Evolutionary conservation across 2,113 vertebrate species (phyloP).

Genomic region (Tonatia bakeri): DNA sequence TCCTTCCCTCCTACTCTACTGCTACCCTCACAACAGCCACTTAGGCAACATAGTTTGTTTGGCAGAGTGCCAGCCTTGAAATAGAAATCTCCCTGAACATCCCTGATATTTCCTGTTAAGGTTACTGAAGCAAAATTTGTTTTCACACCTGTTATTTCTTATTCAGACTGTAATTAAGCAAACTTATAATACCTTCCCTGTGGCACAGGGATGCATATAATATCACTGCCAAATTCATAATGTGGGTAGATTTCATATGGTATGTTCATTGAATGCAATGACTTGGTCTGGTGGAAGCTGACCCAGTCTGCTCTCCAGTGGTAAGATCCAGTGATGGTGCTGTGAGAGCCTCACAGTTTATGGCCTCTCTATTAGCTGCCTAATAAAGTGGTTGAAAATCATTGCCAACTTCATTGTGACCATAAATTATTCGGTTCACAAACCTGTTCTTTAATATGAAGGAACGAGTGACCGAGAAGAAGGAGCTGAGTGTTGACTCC

Average conservation of each 20-base stretch:
- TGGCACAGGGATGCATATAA: not conserved
- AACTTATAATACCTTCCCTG: slow-evolving; percentile 52
- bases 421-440: not conserved
- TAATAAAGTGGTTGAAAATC: slow-evolving; percentile 30
- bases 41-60: not conserved
- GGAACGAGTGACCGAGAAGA: rapidly evolving
- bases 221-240: not conserved
- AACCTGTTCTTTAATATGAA: slow-evolving; percentile 26
- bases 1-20: not conserved
- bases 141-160: slow-evolving; percentile 42
- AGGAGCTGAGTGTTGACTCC: not conserved
- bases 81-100: not conserved
- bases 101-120: not conserved
- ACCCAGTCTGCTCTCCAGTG: not conserved
- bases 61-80: not conserved
- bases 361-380: not conserved
- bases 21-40: not conserved
- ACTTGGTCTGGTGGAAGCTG: not conserved
- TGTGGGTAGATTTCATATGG: not conserved
- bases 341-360: not conserved
- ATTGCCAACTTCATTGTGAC: not conserved
- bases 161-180: slow-evolving; percentile 30
- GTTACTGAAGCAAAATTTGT: not conserved
- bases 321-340: not conserved
- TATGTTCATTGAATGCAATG: not conserved